Percentiles rank a stretch among this genome's conserved stretches.
These are phyloP conservation scores for Cygnus buccinator DNA, from an alignment of 2,113 vertebrate species.

Conservation along the genomic window DNA sequence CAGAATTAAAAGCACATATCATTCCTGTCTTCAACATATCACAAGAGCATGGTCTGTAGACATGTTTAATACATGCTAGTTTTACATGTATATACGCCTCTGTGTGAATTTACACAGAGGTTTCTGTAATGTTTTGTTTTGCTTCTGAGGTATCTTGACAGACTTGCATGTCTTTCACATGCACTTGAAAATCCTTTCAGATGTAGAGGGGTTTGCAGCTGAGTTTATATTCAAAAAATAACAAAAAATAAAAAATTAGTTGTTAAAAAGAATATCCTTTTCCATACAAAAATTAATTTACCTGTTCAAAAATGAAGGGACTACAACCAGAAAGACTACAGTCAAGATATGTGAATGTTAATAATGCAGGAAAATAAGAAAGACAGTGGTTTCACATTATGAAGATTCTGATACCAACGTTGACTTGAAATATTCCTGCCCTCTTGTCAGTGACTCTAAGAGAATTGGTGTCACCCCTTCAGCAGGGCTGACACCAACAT, in stretches of 20 bases:
- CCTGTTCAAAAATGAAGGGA: background rate
- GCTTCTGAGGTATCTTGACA: background rate
- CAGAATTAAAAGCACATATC: background rate
- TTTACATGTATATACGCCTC: background rate
- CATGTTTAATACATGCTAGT: background rate
- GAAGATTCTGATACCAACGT: background rate
- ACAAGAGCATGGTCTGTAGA: background rate
- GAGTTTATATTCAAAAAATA: background rate
- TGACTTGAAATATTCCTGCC: background rate
- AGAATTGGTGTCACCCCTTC: background rate
- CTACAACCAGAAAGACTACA: background rate
- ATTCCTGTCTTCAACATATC: background rate
- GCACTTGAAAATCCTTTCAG: background rate
- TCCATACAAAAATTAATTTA: background rate
- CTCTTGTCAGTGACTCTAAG: background rate
- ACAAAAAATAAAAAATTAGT: background rate
- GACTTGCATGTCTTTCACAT: background rate
- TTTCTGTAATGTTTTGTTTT: background rate
- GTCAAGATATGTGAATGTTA: background rate
- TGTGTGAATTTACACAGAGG: background rate
- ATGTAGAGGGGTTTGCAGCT: background rate
- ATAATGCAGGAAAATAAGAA: background rate
- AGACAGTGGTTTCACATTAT: background rate
- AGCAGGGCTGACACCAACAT: rapidly evolving
- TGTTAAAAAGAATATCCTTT: background rate